Evolutionary conservation across 2,797 vertebrate genomes (phyloP).

Genomic region (Netta rufina): DNA sequence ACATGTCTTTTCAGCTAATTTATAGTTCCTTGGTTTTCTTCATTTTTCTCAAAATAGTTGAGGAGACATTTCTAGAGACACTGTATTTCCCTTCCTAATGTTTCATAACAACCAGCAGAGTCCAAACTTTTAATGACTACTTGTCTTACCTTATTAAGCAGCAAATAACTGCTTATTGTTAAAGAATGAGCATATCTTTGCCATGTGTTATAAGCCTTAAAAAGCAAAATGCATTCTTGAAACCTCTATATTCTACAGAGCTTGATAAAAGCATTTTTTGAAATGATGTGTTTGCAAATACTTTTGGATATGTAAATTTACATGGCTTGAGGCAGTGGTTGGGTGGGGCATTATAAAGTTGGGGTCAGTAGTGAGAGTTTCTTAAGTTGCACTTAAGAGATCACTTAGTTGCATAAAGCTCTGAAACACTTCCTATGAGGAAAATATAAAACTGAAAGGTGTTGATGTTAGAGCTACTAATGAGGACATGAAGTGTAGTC

Average conservation of each 20-base stretch:
- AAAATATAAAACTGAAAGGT: constrained; percentile 12
- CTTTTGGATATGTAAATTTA: background rate
- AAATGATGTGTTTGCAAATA: background rate
- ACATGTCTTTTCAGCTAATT: background rate
- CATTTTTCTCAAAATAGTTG: background rate
- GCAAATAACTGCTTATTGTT: background rate
- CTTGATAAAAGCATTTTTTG: background rate
- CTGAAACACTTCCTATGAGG: background rate
- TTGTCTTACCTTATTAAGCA: background rate
- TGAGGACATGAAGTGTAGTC: background rate
- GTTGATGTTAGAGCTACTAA: background rate
- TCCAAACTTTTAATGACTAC: background rate
- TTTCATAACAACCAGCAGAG: background rate
- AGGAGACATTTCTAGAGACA: background rate
- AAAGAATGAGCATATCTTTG: background rate
- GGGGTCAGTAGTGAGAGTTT: background rate
- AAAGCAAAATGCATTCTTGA: background rate
- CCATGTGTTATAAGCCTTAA: background rate
- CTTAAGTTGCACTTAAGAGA: background rate
- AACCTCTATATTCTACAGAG: background rate
- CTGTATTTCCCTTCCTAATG: background rate
- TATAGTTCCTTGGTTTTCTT: background rate
- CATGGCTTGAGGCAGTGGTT: background rate
- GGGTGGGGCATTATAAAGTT: background rate
- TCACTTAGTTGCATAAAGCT: background rate